Percentiles rank a stretch among this genome's conserved stretches.
phyloP scores from a whole-genome alignment of 1,140 invertebrate species.

The Drosophila micromelanica region DNA sequence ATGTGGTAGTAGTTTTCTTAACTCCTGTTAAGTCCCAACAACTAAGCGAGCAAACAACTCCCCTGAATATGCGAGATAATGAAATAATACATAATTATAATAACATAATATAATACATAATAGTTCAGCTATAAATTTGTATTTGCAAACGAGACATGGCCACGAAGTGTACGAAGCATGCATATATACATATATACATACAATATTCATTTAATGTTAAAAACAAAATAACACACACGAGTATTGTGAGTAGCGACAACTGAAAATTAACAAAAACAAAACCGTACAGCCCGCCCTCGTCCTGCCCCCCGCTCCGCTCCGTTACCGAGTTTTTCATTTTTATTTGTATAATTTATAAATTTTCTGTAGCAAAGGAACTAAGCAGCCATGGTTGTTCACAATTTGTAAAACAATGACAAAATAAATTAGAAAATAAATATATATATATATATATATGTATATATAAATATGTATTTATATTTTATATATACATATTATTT shows the following conservation, averaged over 20 bases:
- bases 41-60: conserved; percentile 43
- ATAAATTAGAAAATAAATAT: conserved; percentile 38
- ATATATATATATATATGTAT: conserved; percentile 27
- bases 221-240: conserved; percentile 27
- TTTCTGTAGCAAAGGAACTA: conserved; percentile 33
- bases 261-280: conserved; percentile 20
- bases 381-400: conserved; percentile 39
- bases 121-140: conserved; percentile 54
- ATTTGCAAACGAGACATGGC: conserved; percentile 64
- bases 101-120: conserved; percentile 49
- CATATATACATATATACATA: conserved; percentile 54
- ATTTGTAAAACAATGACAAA: conserved; percentile 45
- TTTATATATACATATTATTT: conserved; percentile 8
- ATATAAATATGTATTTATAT: conserved; percentile 10
- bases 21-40: conserved; percentile 74
- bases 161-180: conserved; percentile 61
- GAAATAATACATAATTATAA: conserved; percentile 65
- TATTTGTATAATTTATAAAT: conserved; percentile 44
- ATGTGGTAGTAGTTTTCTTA: conserved; percentile 83
- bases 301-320: background rate
- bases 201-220: conserved; percentile 46
- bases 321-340: conserved; percentile 5
- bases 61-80: conserved; percentile 57
- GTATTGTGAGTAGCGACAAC: conserved; percentile 30
- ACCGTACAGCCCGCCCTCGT: conserved; percentile 17